Conservation (phyloP, 35 echinoderm and acorn worm species). For the Heliocidaris tuberculata region DNA sequence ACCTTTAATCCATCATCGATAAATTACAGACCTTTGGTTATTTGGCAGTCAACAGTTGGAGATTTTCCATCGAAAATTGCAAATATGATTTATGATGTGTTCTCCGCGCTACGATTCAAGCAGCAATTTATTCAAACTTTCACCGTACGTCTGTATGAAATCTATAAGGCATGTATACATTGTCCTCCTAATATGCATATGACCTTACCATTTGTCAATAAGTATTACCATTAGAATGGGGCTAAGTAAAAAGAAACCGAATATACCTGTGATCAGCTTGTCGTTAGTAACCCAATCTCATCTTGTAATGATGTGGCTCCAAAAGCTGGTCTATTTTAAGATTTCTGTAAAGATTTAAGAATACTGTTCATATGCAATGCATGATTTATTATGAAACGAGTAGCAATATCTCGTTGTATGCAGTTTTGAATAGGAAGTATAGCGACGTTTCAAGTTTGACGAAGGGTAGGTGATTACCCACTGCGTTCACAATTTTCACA, state of each 20-base stretch:
- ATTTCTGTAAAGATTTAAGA: no score
- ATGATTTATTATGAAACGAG: no score
- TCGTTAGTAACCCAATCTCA: neutral
- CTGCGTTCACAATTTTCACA: no score
- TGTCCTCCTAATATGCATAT: neutral
- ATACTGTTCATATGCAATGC: no score
- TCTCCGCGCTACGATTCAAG: neutral
- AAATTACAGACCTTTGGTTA: neutral
- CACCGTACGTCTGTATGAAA: neutral
- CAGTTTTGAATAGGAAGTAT: no score
- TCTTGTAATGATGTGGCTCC: no score
- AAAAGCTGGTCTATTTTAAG: no score
- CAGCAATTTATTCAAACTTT: neutral
- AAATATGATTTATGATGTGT: neutral
- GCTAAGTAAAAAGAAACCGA: neutral
- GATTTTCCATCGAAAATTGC: neutral
- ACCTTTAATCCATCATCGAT: neutral
- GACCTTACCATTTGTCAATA: neutral
- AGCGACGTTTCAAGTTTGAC: no score
- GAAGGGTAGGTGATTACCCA: no score
- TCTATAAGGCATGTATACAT: neutral
- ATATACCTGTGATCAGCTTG: neutral
- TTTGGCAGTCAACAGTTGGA: neutral
- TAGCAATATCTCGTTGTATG: no score
- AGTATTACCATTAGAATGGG: neutral